These are phyloP conservation scores for Smutsia gigantea DNA, from an alignment of 2,797 vertebrate species.

Conservation along the genomic window DNA sequence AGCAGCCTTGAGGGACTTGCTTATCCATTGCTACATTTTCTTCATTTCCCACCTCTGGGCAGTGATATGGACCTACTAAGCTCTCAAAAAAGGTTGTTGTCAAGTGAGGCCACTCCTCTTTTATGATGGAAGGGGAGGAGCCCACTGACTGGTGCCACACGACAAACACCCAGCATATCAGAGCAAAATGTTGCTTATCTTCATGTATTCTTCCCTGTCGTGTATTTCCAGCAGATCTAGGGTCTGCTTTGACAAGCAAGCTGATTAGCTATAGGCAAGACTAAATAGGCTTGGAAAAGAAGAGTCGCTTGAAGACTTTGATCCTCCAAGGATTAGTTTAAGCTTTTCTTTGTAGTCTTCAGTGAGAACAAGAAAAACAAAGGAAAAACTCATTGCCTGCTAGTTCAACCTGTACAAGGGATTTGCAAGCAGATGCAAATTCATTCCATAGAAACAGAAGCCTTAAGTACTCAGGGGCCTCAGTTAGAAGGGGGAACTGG, in stretches of 20 bases:
- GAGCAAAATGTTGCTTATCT: background rate
- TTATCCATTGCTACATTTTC: background rate
- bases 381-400: slow-evolving; percentile 29
- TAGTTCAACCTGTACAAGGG: background rate
- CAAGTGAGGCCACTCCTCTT: background rate
- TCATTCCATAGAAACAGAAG: background rate
- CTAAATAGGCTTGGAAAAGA: slow-evolving; percentile 42
- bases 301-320: slow-evolving; percentile 34
- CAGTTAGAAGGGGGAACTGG: background rate
- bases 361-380: slow-evolving; percentile 52
- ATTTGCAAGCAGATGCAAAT: background rate
- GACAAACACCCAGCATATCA: background rate
- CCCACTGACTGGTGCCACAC: background rate
- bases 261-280: slow-evolving; percentile 40
- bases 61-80: background rate
- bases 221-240: background rate
- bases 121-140: background rate
- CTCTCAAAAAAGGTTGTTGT: background rate
- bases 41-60: background rate
- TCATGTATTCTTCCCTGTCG: background rate
- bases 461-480: background rate
- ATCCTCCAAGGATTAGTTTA: slow-evolving; percentile 45
- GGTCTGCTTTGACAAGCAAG: slow-evolving; percentile 28
- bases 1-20: background rate
- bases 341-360: slow-evolving; percentile 39